phyloP scores from a whole-genome alignment of 1,140 invertebrate genomes.

The Brachionus koreanus region DNA sequence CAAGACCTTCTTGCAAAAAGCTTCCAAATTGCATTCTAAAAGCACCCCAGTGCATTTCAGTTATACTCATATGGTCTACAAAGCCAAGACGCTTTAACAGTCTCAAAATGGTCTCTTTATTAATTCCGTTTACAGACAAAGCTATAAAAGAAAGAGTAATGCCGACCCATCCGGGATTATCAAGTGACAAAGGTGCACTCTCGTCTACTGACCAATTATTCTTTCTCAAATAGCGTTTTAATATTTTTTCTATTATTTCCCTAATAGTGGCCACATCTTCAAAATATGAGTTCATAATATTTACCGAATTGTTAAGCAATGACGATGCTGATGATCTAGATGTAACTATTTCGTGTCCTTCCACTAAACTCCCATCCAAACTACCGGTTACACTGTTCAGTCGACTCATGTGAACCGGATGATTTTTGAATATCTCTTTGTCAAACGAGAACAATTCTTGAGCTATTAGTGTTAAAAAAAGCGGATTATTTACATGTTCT shows the following conservation, averaged over 20 bases:
- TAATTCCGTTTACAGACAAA: slow-evolving; percentile 51
- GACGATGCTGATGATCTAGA: neutral
- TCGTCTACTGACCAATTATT: slow-evolving; percentile 31
- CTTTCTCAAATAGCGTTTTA: slow-evolving; percentile 24
- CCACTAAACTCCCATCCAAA: neutral
- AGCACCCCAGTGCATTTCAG: slow-evolving; percentile 52
- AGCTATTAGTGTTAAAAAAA: neutral
- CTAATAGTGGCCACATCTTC: slow-evolving; percentile 23
- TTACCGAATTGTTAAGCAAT: neutral
- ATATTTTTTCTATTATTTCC: slow-evolving; percentile 27
- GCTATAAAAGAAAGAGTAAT: slow-evolving; percentile 53
- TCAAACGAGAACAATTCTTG: slow-evolving; percentile 37
- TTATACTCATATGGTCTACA: slow-evolving; percentile 49
- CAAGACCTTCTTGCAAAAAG: slow-evolving; percentile 49
- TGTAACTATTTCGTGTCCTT: slow-evolving; percentile 5
- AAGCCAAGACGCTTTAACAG: slow-evolving; percentile 50
- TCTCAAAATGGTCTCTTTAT: slow-evolving; percentile 49
- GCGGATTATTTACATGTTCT: slow-evolving; percentile 13
- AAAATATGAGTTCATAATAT: slow-evolving; percentile 38
- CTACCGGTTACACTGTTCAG: neutral
- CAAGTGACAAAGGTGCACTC: neutral
- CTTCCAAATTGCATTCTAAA: slow-evolving; percentile 49
- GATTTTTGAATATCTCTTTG: slow-evolving; percentile 37
- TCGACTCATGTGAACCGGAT: slow-evolving; percentile 30
- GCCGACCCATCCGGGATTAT: slow-evolving; percentile 53